Evolutionary conservation across 1,140 invertebrate species (phyloP).

Genomic region (Drosophila ananassae): DNA sequence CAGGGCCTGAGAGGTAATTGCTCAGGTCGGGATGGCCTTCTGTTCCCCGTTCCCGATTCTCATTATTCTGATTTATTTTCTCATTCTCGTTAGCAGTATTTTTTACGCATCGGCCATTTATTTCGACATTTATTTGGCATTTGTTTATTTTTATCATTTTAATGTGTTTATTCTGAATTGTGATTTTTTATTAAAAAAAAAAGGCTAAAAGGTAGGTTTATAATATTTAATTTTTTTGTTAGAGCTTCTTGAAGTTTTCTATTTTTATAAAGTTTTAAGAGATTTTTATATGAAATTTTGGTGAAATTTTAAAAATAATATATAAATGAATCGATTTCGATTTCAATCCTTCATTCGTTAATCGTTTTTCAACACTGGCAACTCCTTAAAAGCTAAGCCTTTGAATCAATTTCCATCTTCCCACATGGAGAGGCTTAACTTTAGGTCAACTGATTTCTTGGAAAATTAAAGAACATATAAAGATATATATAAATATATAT

Average conservation of each 20-base stretch:
- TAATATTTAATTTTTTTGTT: not conserved
- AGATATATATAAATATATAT: conserved; percentile 4
- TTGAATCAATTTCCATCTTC: not conserved
- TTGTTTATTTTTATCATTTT: conserved; percentile 31
- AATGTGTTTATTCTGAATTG: not conserved
- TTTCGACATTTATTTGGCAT: conserved; percentile 22
- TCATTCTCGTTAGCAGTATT: not conserved
- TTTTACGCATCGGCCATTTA: conserved; percentile 13
- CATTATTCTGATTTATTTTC: conserved; percentile 16
- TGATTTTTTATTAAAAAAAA: not conserved
- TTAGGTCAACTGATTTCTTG: conserved; percentile 2
- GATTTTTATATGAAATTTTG: no score
- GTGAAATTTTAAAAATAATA: no score
- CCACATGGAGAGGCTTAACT: conserved; percentile 1
- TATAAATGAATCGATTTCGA: no score
- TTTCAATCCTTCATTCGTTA: no score
- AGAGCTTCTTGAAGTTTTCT: not conserved
- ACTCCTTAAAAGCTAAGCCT: not conserved
- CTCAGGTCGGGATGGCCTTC: conserved; percentile 6
- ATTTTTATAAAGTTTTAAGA: no score
- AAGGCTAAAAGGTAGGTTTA: not conserved
- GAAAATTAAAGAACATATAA: conserved; percentile 1
- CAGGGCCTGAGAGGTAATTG: conserved; percentile 14
- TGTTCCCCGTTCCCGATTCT: not conserved
- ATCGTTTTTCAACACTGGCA: no score